These are phyloP conservation scores for Reticulitermes lucifugus DNA, from an alignment of 2,888 invertebrate species.

Conservation along the genomic window DNA sequence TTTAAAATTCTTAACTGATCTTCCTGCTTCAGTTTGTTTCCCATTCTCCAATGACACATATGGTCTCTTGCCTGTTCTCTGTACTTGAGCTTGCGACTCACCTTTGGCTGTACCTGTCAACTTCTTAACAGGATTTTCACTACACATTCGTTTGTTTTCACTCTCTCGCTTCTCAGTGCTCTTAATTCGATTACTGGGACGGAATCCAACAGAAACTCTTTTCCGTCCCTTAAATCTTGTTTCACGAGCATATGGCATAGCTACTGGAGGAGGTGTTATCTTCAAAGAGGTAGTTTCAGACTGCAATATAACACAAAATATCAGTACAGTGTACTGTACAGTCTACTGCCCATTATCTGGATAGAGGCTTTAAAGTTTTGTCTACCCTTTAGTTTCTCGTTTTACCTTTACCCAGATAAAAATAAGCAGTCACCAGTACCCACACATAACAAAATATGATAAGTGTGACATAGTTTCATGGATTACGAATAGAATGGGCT, in stretches of 20 bases:
- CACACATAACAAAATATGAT: too few relatives aligned
- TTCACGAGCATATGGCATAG: constrained; percentile 26
- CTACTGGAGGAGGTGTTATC: not conserved
- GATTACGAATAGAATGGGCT: too few relatives aligned
- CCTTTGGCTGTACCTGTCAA: not conserved
- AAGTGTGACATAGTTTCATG: too few relatives aligned
- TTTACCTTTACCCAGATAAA: too few relatives aligned
- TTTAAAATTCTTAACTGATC: not conserved
- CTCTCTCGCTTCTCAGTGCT: not conserved
- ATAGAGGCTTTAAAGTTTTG: too few relatives aligned
- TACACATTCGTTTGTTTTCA: not conserved
- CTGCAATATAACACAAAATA: not conserved
- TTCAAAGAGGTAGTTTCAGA: not conserved
- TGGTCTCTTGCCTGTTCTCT: not conserved
- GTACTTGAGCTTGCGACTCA: not conserved
- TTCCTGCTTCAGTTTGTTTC: not conserved
- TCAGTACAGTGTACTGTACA: too few relatives aligned
- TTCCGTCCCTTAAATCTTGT: constrained; percentile 32
- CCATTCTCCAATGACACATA: not conserved
- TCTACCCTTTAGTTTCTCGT: too few relatives aligned
- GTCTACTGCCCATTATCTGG: too few relatives aligned
- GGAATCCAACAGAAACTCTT: constrained; percentile 28
- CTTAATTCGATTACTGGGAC: not conserved
- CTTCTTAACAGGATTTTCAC: constrained; percentile 2
- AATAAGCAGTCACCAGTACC: too few relatives aligned